Evolutionary conservation across 2,797 vertebrate species (phyloP).

Genomic region (Saxicola maurus): DNA sequence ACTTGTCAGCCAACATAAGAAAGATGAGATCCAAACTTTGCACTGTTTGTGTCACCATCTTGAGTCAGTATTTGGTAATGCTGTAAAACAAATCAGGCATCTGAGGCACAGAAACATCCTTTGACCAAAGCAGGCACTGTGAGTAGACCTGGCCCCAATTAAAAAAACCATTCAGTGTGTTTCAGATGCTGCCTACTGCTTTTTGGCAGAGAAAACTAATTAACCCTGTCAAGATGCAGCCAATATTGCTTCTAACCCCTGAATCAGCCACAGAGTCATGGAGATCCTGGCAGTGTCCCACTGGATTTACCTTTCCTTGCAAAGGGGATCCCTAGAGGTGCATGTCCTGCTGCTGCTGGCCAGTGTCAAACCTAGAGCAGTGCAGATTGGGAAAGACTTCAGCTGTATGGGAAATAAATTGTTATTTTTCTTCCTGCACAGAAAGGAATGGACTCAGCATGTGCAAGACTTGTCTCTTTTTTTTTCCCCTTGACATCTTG

Average conservation of each 20-base stretch:
- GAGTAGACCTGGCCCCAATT: not conserved
- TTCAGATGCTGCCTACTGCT: not conserved
- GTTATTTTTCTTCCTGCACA: slow-evolving; percentile 33
- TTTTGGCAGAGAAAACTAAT: not conserved
- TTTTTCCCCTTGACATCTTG: not conserved
- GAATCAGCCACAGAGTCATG: not conserved
- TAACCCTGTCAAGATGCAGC: not conserved
- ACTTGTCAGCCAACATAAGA: slow-evolving; percentile 23
- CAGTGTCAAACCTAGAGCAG: not conserved
- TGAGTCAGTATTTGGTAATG: slow-evolving; percentile 68
- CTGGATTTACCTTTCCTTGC: not conserved
- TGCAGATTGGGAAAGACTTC: slow-evolving; percentile 16
- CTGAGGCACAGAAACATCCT: slow-evolving; percentile 22
- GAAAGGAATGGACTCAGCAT: slow-evolving; percentile 32
- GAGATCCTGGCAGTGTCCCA: not conserved
- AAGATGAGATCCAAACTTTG: slow-evolving; percentile 62
- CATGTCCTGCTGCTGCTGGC: not conserved
- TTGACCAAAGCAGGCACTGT: not conserved
- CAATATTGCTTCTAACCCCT: not conserved
- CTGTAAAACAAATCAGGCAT: slow-evolving; percentile 43
- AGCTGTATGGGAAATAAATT: not conserved
- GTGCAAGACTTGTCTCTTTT: not conserved
- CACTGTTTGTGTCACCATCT: slow-evolving; percentile 67
- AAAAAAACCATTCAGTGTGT: not conserved
- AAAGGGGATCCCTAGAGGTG: rapidly evolving